Conservation (phyloP, 2,888 invertebrate genomes). For the Corythucha ciliata region DNA sequence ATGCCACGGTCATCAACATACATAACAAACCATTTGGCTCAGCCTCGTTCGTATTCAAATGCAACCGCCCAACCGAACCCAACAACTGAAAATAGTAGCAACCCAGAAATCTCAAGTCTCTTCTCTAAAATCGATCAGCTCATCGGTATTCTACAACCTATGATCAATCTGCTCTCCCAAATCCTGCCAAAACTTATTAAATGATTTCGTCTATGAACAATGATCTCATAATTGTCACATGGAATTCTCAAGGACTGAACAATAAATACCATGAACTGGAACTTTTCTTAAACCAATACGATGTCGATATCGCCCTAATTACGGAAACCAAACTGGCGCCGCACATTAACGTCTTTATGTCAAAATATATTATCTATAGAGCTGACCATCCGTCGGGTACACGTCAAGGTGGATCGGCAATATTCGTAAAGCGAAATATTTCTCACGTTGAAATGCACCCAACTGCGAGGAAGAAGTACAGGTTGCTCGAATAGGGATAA, state of each 20-base stretch:
- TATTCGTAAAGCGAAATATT: too few species aligned
- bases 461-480: too few species aligned
- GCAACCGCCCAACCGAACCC: too few species aligned
- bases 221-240: background rate
- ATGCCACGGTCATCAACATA: too few species aligned
- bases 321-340: slow-evolving; percentile 7
- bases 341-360: background rate
- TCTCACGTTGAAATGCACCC: too few species aligned
- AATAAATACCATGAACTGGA: slow-evolving; percentile 1
- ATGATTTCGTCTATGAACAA: background rate
- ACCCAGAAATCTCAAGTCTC: slow-evolving; percentile 1
- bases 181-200: background rate
- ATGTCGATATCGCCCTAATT: background rate
- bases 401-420: too few species aligned
- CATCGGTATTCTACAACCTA: slow-evolving; percentile 1
- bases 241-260: slow-evolving; percentile 1
- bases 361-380: background rate
- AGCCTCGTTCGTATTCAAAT: too few species aligned
- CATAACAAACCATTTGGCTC: too few species aligned
- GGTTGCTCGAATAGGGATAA: too few species aligned
- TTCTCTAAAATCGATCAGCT: background rate
- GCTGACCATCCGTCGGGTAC: too few species aligned
- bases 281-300: background rate
- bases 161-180: background rate
- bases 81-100: too few species aligned